phyloP scores from a whole-genome alignment of 2,797 vertebrate genomes.

The Sus cebifrons region DNA sequence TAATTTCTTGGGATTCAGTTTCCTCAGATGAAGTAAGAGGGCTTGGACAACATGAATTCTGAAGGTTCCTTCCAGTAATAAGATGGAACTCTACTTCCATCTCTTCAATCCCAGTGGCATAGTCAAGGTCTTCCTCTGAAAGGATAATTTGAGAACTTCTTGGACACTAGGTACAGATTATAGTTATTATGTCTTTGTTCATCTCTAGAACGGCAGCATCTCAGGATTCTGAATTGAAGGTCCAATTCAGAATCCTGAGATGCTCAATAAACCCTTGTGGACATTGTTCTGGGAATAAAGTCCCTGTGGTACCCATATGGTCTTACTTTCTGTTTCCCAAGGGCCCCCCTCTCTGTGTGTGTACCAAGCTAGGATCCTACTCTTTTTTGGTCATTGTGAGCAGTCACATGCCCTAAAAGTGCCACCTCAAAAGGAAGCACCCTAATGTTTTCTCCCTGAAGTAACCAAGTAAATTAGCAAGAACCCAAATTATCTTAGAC shows the following conservation, averaged over 20 bases:
- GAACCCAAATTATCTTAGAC: conserved; percentile 22
- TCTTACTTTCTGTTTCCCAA: neutral
- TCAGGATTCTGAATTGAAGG: too few relatives aligned
- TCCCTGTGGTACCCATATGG: too few relatives aligned
- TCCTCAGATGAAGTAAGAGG: neutral
- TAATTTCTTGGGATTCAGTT: neutral
- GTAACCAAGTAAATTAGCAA: conserved; percentile 21
- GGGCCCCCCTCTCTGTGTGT: neutral
- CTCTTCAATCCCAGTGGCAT: neutral
- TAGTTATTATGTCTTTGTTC: neutral
- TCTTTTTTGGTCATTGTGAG: neutral
- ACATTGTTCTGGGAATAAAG: neutral
- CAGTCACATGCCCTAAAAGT: neutral
- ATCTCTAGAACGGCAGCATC: neutral
- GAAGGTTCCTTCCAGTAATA: neutral
- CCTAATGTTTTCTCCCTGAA: conserved; percentile 24
- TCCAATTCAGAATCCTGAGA: neutral
- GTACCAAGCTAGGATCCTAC: neutral
- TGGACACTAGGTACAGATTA: neutral
- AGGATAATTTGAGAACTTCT: neutral
- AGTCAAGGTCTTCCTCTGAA: neutral
- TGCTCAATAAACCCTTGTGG: neutral
- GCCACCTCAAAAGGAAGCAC: neutral
- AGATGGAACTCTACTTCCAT: neutral
- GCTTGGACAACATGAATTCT: neutral